Conservation (phyloP, 2,888 invertebrate species). For the Melinopterus prodromus region DNA sequence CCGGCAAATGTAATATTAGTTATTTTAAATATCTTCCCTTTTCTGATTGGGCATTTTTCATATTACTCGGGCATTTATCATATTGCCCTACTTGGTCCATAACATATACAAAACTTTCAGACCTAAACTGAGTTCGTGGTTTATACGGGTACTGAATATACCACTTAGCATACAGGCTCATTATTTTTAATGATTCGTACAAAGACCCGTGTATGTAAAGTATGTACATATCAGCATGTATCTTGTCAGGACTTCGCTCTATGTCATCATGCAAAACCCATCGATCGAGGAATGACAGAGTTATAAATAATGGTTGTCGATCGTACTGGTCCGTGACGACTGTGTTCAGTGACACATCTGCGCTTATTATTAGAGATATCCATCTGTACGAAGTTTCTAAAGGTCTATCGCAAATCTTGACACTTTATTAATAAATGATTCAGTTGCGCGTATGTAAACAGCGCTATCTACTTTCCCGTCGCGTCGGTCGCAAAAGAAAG, state of each 20-base stretch:
- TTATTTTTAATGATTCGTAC: no score
- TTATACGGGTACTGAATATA: no score
- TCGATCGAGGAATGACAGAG: background rate
- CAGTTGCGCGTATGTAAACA: background rate
- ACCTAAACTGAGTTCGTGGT: no score
- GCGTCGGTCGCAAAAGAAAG: background rate
- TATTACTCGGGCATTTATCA: no score
- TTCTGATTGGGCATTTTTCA: no score
- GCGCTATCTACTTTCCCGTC: conserved; percentile 17
- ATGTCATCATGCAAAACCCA: background rate
- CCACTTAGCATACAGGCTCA: no score
- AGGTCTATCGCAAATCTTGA: background rate
- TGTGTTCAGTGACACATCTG: background rate
- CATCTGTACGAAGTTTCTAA: background rate
- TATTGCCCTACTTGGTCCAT: no score
- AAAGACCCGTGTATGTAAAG: background rate
- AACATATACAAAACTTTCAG: no score
- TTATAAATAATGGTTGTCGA: background rate
- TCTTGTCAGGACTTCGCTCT: background rate
- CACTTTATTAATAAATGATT: background rate
- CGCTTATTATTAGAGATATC: background rate
- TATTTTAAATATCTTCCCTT: no score
- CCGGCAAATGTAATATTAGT: no score
- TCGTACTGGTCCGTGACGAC: background rate
- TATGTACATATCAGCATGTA: background rate